Conservation (phyloP, 1,140 invertebrate species). For the Monochamus saltuarius region DNA sequence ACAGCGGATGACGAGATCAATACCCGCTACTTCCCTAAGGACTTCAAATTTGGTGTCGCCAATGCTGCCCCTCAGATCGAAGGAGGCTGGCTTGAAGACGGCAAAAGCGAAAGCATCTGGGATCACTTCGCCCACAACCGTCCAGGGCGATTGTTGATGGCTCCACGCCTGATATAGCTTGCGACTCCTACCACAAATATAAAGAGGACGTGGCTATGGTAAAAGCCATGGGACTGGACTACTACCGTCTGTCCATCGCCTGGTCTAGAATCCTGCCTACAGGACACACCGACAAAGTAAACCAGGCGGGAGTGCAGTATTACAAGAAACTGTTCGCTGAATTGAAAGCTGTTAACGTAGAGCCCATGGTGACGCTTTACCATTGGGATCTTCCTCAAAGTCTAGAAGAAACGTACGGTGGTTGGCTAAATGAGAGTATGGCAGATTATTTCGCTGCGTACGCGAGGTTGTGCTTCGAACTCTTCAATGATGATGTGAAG, state of each 20-base stretch:
- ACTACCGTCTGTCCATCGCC: slow-evolving; percentile 61
- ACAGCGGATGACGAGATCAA: too few relatives aligned
- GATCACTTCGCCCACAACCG: slow-evolving; percentile 44
- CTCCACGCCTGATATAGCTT: not conserved
- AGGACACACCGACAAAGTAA: slow-evolving; percentile 56
- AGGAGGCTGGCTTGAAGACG: slow-evolving; percentile 58
- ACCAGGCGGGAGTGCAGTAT: slow-evolving; percentile 55
- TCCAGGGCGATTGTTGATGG: not conserved
- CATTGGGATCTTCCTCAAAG: slow-evolving; percentile 70
- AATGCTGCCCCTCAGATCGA: slow-evolving; percentile 6
- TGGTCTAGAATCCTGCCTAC: slow-evolving; percentile 61
- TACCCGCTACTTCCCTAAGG: not conserved
- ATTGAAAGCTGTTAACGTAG: not conserved
- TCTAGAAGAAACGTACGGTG: slow-evolving; percentile 61
- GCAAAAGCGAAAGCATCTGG: slow-evolving; percentile 50
- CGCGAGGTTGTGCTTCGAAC: slow-evolving; percentile 58
- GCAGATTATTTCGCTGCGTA: slow-evolving; percentile 62
- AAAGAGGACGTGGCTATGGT: slow-evolving; percentile 5
- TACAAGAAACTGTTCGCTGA: slow-evolving; percentile 54
- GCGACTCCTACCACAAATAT: not conserved
- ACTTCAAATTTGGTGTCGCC: slow-evolving; percentile 3
- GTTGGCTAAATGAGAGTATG: slow-evolving; percentile 63
- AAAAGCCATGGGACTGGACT: not conserved
- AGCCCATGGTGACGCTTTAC: slow-evolving; percentile 67
- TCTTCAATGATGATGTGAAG: slow-evolving; percentile 62